Percentiles rank a stretch among this genome's conserved stretches.
These are phyloP conservation scores for Zoanthus gigantus DNA, from an alignment of 92 coral and sea anemone genomes.

Conservation along the genomic window DNA sequence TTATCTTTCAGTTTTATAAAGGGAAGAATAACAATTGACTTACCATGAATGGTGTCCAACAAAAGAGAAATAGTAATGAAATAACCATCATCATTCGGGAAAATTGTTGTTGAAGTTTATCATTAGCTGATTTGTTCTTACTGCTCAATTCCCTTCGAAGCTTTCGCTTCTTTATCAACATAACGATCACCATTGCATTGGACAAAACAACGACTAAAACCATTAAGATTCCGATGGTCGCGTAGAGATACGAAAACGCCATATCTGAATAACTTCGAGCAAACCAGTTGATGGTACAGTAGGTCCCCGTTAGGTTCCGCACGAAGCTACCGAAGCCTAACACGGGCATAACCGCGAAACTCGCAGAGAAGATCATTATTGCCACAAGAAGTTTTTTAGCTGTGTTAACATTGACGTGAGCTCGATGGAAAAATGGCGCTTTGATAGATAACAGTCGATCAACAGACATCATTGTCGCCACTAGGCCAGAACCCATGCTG, in stretches of 20 bases:
- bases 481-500: constrained; percentile 74
- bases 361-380: constrained; percentile 52
- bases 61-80: constrained; percentile 26
- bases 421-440: constrained; percentile 80
- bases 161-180: constrained; percentile 32
- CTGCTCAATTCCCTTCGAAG: constrained; percentile 13
- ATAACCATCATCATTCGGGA: constrained; percentile 40
- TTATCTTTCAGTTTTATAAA: no score
- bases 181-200: constrained; percentile 64
- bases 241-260: constrained; percentile 73
- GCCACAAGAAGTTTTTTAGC: constrained; percentile 65
- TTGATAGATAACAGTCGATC: constrained; percentile 78
- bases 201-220: constrained; percentile 62
- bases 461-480: constrained; percentile 79
- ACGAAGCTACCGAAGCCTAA: constrained; percentile 80
- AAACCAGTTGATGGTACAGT: constrained; percentile 81
- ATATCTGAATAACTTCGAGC: constrained; percentile 60
- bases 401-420: background rate
- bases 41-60: constrained; percentile 47
- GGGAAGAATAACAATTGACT: background rate
- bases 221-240: constrained; percentile 70
- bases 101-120: constrained; percentile 41
- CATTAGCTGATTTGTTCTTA: background rate
- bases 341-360: constrained; percentile 72
- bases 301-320: constrained; percentile 71